These are phyloP conservation scores for Danionella dracula DNA, from an alignment of 2,797 vertebrate genomes.

Conservation along the genomic window DNA sequence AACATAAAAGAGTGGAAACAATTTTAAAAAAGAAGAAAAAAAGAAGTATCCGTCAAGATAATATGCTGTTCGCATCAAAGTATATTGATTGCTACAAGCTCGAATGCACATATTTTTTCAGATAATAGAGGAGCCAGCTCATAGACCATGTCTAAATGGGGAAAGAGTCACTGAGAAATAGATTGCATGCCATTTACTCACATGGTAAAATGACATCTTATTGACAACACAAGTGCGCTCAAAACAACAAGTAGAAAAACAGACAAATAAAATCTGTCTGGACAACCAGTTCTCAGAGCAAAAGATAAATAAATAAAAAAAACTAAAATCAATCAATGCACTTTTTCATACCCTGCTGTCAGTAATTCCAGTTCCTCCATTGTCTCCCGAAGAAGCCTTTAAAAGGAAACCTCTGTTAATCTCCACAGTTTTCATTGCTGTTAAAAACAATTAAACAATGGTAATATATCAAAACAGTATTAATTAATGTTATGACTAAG, in stretches of 20 bases:
- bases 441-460: too few relatives aligned
- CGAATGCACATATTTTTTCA: not conserved
- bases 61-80: not conserved
- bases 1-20: not conserved
- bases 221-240: not conserved
- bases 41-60: not conserved
- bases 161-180: not conserved
- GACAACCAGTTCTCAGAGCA: not conserved
- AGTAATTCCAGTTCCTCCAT: not conserved
- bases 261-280: slow-evolving; percentile 15
- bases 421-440: too few relatives aligned
- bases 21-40: not conserved
- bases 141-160: slow-evolving; percentile 15
- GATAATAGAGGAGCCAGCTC: slow-evolving; percentile 1
- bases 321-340: too few relatives aligned
- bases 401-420: too few relatives aligned
- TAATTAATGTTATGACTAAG: too few relatives aligned
- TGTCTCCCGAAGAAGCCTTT: not conserved
- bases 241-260: not conserved
- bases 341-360: not conserved
- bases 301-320: too few relatives aligned
- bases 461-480: too few relatives aligned
- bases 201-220: slow-evolving; percentile 10
- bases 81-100: slow-evolving; percentile 7
- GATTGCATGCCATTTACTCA: slow-evolving; percentile 17